These are phyloP conservation scores for Zootermopsis nevadensis DNA, from an alignment of 2,888 invertebrate species.

Conservation along the genomic window DNA sequence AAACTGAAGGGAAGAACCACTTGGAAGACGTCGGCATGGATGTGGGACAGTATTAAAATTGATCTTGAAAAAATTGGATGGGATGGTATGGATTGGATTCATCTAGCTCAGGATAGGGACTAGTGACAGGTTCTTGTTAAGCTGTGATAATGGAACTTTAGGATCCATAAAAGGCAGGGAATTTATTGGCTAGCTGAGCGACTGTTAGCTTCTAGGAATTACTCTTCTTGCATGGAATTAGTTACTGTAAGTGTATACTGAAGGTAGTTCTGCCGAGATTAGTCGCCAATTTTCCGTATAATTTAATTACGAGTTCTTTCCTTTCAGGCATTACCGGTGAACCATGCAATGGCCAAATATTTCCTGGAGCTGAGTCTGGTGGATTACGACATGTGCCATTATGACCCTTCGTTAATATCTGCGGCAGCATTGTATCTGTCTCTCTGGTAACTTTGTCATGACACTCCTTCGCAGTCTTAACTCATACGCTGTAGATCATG, in stretches of 20 bases:
- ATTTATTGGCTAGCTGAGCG: too few species aligned
- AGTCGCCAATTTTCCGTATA: not conserved
- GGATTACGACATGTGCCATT: conserved; percentile 82
- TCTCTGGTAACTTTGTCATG: conserved; percentile 64
- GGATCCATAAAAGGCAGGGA: too few species aligned
- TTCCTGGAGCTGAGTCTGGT: conserved; percentile 86
- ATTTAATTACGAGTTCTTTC: conserved; percentile 39
- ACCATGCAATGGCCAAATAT: conserved; percentile 86
- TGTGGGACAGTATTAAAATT: too few species aligned
- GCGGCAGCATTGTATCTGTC: conserved; percentile 84
- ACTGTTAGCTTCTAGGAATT: too few species aligned
- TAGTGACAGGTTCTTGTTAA: too few species aligned
- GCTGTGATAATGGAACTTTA: not conserved
- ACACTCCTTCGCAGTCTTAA: too few species aligned
- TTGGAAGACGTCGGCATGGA: too few species aligned
- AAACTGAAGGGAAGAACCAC: too few species aligned
- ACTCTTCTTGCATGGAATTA: not conserved
- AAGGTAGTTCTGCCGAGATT: not conserved
- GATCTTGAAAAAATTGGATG: too few species aligned
- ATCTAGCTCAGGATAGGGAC: too few species aligned
- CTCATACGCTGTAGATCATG: too few species aligned
- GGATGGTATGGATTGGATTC: too few species aligned
- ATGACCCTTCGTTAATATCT: conserved; percentile 85
- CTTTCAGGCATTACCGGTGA: conserved; percentile 74
- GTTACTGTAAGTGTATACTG: not conserved